Conservation (phyloP, 1,140 invertebrate species). For the Hyposmocoma kahamanoa region DNA sequence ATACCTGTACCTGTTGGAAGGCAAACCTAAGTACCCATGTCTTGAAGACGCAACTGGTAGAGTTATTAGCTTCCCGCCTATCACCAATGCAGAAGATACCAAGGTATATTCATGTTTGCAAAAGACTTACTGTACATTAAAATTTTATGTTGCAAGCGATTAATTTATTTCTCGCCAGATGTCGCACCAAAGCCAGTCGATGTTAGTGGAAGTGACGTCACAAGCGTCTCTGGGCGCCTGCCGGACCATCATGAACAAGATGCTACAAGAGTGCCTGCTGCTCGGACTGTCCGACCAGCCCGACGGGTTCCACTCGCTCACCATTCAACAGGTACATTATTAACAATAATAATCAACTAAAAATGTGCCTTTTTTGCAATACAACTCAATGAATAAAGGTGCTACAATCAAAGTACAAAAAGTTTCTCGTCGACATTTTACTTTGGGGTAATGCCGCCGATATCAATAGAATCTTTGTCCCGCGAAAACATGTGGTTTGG, state of each 20-base stretch:
- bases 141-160: no score
- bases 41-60: constrained; percentile 76
- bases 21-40: constrained; percentile 82
- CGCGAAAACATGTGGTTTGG: no score
- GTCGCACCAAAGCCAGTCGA: constrained; percentile 76
- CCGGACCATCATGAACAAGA: constrained; percentile 80
- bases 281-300: constrained; percentile 66
- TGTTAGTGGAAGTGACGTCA: constrained; percentile 87
- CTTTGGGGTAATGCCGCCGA: no score
- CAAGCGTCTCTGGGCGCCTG: constrained; percentile 77
- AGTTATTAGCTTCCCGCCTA: constrained; percentile 88
- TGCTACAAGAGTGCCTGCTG: constrained; percentile 78
- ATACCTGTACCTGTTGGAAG: constrained; percentile 85
- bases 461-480: no score
- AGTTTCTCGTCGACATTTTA: no score
- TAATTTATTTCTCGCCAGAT: constrained; percentile 64
- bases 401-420: no score
- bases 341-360: no score
- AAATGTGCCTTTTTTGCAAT: no score
- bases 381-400: no score
- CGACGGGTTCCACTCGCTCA: constrained; percentile 38
- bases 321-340: constrained; percentile 58
- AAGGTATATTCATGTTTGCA: no score
- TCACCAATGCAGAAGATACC: constrained; percentile 86
- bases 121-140: no score